phyloP scores from a whole-genome alignment of 2,113 vertebrate genomes.

The Monopterus albus region DNA sequence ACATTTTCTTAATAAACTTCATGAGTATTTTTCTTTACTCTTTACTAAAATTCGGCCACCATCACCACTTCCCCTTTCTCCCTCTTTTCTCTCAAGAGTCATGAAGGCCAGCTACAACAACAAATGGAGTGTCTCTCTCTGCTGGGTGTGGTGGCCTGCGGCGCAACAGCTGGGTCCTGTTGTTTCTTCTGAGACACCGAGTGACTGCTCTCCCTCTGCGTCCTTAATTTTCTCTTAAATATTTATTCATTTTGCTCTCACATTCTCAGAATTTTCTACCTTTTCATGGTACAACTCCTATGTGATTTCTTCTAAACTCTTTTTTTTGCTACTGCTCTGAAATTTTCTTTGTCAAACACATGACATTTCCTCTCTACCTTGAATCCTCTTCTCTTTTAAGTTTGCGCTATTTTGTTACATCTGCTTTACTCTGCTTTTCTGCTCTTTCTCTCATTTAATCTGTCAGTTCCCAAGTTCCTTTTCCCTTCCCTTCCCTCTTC shows the following conservation, averaged over 20 bases:
- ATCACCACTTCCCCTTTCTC: slow-evolving; percentile 20
- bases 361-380: not conserved
- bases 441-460: slow-evolving; percentile 31
- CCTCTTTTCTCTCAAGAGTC: slow-evolving; percentile 38
- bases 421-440: slow-evolving; percentile 1
- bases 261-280: not conserved
- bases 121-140: slow-evolving; percentile 67
- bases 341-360: not conserved
- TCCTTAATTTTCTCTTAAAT: slow-evolving; percentile 23
- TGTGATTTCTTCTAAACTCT: slow-evolving; percentile 9
- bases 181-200: slow-evolving; percentile 66
- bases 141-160: slow-evolving; percentile 78
- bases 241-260: slow-evolving; percentile 5
- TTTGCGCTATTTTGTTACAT: slow-evolving; percentile 7
- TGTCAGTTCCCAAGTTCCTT: slow-evolving; percentile 26
- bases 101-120: slow-evolving; percentile 78
- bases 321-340: not conserved
- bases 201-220: slow-evolving; percentile 31
- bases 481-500: slow-evolving; percentile 41
- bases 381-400: slow-evolving; percentile 5
- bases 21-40: slow-evolving; percentile 24
- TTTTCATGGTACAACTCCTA: not conserved
- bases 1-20: slow-evolving; percentile 12
- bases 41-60: slow-evolving; percentile 12
- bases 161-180: slow-evolving; percentile 81